Conservation (phyloP, 2,113 vertebrate species). For the Misgurnus anguillicaudatus region DNA sequence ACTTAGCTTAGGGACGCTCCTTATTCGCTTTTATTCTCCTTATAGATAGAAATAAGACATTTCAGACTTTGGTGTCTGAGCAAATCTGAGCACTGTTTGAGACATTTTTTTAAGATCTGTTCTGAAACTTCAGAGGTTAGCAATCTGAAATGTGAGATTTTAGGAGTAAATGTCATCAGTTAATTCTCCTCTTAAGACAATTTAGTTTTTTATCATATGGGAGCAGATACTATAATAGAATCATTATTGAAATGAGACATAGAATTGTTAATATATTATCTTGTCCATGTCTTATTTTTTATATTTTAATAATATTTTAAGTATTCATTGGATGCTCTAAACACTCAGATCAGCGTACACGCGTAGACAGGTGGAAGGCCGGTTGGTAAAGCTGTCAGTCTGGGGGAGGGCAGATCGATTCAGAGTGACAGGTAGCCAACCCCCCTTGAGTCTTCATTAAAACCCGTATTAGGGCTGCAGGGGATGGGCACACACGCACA, state of each 20-base stretch:
- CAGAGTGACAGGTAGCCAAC: conserved; percentile 54
- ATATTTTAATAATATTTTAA: conserved; percentile 1
- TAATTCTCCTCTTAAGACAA: too few species aligned
- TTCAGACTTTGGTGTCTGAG: too few species aligned
- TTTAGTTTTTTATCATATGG: too few species aligned
- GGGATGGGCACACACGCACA: conserved; percentile 33
- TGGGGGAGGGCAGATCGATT: conserved; percentile 50
- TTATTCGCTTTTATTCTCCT: too few species aligned
- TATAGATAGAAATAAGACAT: too few species aligned
- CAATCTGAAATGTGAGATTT: too few species aligned
- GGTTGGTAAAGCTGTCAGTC: conserved; percentile 57
- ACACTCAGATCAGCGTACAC: background rate
- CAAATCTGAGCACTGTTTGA: too few species aligned
- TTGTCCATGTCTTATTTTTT: background rate
- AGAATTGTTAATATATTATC: background rate
- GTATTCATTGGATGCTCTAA: conserved; percentile 3
- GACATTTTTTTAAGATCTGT: too few species aligned
- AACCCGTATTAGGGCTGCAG: conserved; percentile 51
- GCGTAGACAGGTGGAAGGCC: conserved; percentile 40
- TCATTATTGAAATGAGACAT: background rate
- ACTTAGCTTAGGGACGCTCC: too few species aligned
- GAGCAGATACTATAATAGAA: background rate
- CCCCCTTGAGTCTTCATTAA: conserved; percentile 59
- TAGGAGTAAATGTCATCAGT: too few species aligned
- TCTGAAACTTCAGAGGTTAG: too few species aligned